Evolutionary conservation across 2,797 vertebrate species (phyloP), one percentile per base, ranked within the genome.

Genomic region (Oreochromis mossambicus): DNA sequence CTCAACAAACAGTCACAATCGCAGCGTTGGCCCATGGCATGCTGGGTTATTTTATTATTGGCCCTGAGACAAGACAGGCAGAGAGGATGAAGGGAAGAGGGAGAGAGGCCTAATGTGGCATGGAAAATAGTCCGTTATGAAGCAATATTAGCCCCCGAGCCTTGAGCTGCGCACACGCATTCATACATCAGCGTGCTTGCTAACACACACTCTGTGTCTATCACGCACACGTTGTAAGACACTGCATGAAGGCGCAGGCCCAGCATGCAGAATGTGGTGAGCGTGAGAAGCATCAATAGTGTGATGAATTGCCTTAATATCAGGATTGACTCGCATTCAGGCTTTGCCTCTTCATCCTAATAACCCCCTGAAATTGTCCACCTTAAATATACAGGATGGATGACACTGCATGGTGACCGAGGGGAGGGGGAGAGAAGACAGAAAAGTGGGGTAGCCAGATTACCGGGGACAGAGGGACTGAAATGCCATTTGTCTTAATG

Each of bases 231-330:
- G 9, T 50, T 70, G 17, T 5, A 5, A 77, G 54, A 77, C 48
- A 26, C 38, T 21, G 52, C 70, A 55, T 8, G 48, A 8, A 73
- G 4, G 38, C 34, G 1, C 6, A 12, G 26, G 13, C 77, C 46
- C 81, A 80, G 41, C 84, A 78, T 88, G 86, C 82, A 88, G 21
- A 81, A 89, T 83, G 76, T 63, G 75, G 84, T 56, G 3, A 61
- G 78, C 26, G 66, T 80, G 61, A n/a, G 32, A 55, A 80, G 84
- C 86, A 79, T 94, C 89, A 58, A 83, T 88, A 88, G 15, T 29
- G 85, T 91, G 91, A 95, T 93, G 87, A 94, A 94, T 91, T 86
- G 76, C 86, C 55, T 86, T 92, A 89, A 92, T 91, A 92, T 91
- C 85, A 84, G 87, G 80, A 92, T 85, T 86, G 90, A 95, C 89